These are phyloP conservation scores for Lucilia cuprina DNA, from an alignment of 1,140 invertebrate genomes.

Conservation along the genomic window DNA sequence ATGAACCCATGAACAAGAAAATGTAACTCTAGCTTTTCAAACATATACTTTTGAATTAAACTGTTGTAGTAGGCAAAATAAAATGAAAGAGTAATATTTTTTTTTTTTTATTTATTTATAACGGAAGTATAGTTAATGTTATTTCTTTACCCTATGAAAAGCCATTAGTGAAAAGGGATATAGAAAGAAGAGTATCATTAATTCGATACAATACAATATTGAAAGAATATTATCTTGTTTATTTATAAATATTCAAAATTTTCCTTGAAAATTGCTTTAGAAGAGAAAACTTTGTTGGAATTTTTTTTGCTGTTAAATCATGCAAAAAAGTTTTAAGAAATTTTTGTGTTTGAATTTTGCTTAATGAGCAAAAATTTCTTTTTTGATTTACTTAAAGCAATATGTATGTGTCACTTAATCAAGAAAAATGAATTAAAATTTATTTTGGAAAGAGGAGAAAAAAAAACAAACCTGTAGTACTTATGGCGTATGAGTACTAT, in stretches of 20 bases:
- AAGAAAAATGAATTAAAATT: not conserved
- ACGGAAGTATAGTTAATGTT: not conserved
- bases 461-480: not conserved
- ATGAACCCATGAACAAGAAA: not conserved
- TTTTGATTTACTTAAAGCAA: not conserved
- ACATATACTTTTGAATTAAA: not conserved
- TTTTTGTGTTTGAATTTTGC: not conserved
- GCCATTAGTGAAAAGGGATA: not conserved
- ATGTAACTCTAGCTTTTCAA: not conserved
- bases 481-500: too few species aligned
- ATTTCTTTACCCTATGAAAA: not conserved
- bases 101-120: not conserved
- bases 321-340: not conserved
- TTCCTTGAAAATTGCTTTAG: not conserved
- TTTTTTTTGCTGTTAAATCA: not conserved
- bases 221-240: not conserved
- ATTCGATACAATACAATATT: not conserved
- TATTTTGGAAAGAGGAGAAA: not conserved
- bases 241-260: not conserved
- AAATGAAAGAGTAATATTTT: not conserved
- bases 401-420: not conserved
- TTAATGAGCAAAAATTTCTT: not conserved
- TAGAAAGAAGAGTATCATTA: not conserved
- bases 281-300: not conserved
- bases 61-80: constrained; percentile 20